Base-by-base conservation (phyloP, 2,888 invertebrate species). In the Tiliacea aurago region DNA sequence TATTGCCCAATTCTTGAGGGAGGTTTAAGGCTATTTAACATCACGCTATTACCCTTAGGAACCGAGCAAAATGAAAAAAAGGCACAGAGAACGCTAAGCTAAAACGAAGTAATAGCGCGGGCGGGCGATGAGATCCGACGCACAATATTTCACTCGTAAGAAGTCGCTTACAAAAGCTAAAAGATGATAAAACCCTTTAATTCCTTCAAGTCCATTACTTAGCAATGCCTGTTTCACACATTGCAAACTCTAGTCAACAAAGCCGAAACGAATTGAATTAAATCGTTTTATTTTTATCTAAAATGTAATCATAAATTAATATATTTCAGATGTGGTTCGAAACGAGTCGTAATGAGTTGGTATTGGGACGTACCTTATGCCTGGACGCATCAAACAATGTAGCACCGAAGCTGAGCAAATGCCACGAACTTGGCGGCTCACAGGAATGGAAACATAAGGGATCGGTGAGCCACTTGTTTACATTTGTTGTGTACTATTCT, bases 391-490 rank as follows among this genome's bases (percentile, higher is more conserved):
- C 97, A 0, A 96, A 97, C 79, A 95, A 94, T 47, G 94, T 96
- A 18, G 95, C 96, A 64, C 98, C 99, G 0, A 96, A 97, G 72
- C 95, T 99, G 15, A 97, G 98, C 85, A 99, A 99, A 93, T 99
- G 99, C 90, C 99, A 99, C 89, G 99, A 98, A 92, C 98, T 98
- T 96, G 98, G 98, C 18, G 98, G 98, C 0, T 97, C 98, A 83
- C 99, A 99, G 94, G 98, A 99, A 89, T 99, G 99, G 99, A 97
- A 97, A 69, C 98, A 98, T 90, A 98, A 97, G 81, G 97, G 97
- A 79, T 95, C 97, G 86, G 98, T 98, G 23, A 78, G 82, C 28
- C 0, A 47, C 23, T 55, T 37, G 49, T n/a, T 37, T 43, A 11
- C 13, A 20, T 47, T 13, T 51, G 3, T 45, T 51, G 5, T 55